Base-by-base conservation (phyloP, 2,113 vertebrate genomes). In the Pelvicachromis taeniatus region DNA sequence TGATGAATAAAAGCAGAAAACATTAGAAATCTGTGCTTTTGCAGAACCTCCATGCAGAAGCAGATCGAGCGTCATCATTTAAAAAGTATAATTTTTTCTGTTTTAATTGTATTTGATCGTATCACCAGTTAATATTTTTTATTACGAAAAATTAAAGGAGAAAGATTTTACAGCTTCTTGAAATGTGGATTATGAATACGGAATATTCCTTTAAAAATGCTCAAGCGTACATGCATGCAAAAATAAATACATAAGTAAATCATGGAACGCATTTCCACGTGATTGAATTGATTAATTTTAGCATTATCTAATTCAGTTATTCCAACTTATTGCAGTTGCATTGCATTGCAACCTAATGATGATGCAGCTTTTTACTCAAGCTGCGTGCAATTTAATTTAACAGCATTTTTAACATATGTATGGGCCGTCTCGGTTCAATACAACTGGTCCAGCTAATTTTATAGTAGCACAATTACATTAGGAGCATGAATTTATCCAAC, bases 1-100 rank as follows among this genome's bases (percentile, higher is more conserved):
- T 87, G 81, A 89, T 87, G 82, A 81, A 58, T 33, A 61, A 48
- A 82, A 85, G 89, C 52, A 84, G 5, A 65, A 70, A 38, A 75
- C 48, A 82, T 70, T 38, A 55, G 23, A 81, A 19, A 75, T 78
- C 29, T 63, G 78, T 68, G 70, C 0, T 73, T 84, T 68, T 38
- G 78, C 31, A 26, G n/a, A 50, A 55, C 13, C 17, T 5, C 42
- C 2, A 16, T 78, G 40, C 31, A 77, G 78, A 33, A 26, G 55
- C 52, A 48, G 16, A 75, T 40, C 13, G 2, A 11, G 38, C 59
- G 33, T 75, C 70, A 33, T 78, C 11, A 73, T 84, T 61, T 82
- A 70, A 38, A 59, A 73, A 85, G 45, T 7, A 31, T 56, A 9
- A 17, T 17, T 31, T 29, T 19, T 5, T 38, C 23, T 45, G 9